Evolutionary conservation across 1,140 invertebrate species (phyloP).

Genomic region (Diorhabda sublineata): DNA sequence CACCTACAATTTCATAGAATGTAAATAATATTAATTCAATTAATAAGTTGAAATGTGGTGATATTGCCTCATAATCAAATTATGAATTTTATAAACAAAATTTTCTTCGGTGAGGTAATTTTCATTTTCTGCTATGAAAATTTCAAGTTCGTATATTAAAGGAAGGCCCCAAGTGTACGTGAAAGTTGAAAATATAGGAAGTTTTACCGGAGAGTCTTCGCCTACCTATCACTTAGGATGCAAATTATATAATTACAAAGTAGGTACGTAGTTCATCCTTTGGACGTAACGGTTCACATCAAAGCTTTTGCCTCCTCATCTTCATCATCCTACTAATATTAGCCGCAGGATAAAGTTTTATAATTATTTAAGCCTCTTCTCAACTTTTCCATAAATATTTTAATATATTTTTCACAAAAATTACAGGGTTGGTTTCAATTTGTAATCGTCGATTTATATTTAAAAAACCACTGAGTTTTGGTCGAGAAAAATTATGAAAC

Average conservation of each 20-base stretch:
- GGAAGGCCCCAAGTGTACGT: not conserved
- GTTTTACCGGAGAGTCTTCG: conserved; percentile 13
- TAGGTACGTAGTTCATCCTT: conserved; percentile 29
- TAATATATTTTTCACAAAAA: conserved; percentile 35
- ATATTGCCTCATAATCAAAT: not conserved
- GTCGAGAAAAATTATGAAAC: no score
- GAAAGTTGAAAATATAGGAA: not conserved
- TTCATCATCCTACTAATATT: conserved; percentile 26
- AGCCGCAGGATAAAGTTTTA: conserved; percentile 40
- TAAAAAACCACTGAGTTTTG: no score
- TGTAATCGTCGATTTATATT: no score
- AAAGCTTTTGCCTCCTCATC: conserved; percentile 31
- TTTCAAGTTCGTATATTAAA: not conserved
- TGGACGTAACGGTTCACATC: conserved; percentile 34
- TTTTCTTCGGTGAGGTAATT: not conserved
- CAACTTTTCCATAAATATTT: conserved; percentile 39
- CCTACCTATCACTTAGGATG: conserved; percentile 44
- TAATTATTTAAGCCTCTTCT: conserved; percentile 37
- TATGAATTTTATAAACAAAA: not conserved
- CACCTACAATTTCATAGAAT: not conserved
- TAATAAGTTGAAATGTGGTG: not conserved
- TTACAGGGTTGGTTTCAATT: conserved; percentile 7
- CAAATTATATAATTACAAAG: conserved; percentile 47
- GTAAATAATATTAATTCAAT: not conserved
- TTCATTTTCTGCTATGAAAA: not conserved